phyloP scores from a whole-genome alignment of 2,113 vertebrate genomes.

The Cheilinus undulatus region DNA sequence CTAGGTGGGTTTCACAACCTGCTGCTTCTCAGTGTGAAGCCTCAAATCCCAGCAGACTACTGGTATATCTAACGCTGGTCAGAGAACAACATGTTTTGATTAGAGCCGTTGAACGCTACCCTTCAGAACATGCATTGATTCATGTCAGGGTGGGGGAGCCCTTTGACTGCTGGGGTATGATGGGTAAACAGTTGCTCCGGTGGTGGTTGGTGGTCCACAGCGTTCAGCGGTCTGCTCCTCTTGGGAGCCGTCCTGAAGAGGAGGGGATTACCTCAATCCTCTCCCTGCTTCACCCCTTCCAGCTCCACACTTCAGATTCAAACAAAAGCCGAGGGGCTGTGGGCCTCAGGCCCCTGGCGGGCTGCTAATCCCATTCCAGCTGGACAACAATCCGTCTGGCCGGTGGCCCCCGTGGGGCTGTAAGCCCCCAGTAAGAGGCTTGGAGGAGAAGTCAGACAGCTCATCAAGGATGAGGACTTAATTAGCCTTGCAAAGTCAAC shows the following conservation, averaged over 20 bases:
- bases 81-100: conserved; percentile 62
- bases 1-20: conserved; percentile 34
- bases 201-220: conserved; percentile 66
- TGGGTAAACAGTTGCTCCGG: conserved; percentile 56
- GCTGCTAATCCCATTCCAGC: conserved; percentile 81
- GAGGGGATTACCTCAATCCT: conserved; percentile 83
- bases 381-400: conserved; percentile 83
- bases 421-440: conserved; percentile 83
- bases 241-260: conserved; percentile 68
- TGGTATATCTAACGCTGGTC: conserved; percentile 25
- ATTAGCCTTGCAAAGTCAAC: conserved; percentile 86
- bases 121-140: conserved; percentile 30
- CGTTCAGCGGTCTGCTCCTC: conserved; percentile 57
- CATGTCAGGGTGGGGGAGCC: background rate
- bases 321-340: conserved; percentile 78
- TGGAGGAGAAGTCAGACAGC: conserved; percentile 83
- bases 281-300: conserved; percentile 72
- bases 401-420: conserved; percentile 73
- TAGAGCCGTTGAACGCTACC: conserved; percentile 29
- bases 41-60: conserved; percentile 60
- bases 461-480: conserved; percentile 84
- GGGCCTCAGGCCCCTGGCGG: conserved; percentile 75
- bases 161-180: conserved; percentile 65
- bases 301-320: conserved; percentile 79
- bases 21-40: conserved; percentile 43